phyloP scores from a whole-genome alignment of 23 tunicate species.

The Halocynthia roretzi region DNA sequence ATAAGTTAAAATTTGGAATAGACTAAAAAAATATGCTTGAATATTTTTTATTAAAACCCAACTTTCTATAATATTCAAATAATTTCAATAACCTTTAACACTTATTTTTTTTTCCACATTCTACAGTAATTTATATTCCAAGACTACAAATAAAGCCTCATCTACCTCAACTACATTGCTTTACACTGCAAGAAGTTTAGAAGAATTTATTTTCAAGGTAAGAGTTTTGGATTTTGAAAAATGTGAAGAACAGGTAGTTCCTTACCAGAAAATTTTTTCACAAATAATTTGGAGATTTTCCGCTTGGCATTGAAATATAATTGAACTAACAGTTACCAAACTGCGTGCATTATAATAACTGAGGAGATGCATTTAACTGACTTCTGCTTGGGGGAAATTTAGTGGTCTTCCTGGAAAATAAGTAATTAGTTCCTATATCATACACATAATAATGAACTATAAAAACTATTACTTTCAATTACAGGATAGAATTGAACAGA shows the following conservation, averaged over 20 bases:
- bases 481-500: constrained; percentile 45
- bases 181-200: constrained; percentile 48
- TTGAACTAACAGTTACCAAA: background rate
- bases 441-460: background rate
- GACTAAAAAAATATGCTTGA: too few relatives aligned
- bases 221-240: background rate
- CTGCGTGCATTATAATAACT: too few relatives aligned
- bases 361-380: background rate
- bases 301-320: background rate
- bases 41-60: too few relatives aligned
- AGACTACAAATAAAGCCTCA: background rate
- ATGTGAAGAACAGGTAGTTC: background rate
- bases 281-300: background rate
- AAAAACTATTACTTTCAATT: background rate
- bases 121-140: background rate
- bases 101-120: background rate
- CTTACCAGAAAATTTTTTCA: too few relatives aligned
- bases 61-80: background rate
- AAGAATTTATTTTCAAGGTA: constrained; percentile 71
- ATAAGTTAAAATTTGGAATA: too few relatives aligned
- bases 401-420: too few relatives aligned
- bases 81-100: too few relatives aligned
- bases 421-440: too few relatives aligned
- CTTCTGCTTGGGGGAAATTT: background rate
- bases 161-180: constrained; percentile 15